Base-by-base conservation (phyloP, 2,113 vertebrate genomes). In the Nettapus auritus region DNA sequence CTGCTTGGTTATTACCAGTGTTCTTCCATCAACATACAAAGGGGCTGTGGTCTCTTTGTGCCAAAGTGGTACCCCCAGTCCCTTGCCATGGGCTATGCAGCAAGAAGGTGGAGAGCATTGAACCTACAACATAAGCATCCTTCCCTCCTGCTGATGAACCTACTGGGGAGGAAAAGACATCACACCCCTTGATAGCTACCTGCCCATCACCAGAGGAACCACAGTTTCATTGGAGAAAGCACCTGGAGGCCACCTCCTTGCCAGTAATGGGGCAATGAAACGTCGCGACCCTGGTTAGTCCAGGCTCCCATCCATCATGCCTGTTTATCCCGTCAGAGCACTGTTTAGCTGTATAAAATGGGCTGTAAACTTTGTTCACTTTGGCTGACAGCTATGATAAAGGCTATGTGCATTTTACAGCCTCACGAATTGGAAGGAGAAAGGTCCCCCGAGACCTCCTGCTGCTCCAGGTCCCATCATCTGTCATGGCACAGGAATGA, bases 301-400 rank as follows among this genome's bases (percentile, higher is more conserved):
- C 25, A 14, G 64, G 73, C 46, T 81, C 59, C 71, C 22, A 40
- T 81, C 88, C 52, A 42, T 84, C 19, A 1, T 5, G 11, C 21
- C 64, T 2, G 0, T 70, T 92, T 73, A 2, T 64, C 84, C 53
- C 75, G 9, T 33, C 74, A 31, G 6, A 68, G 50, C 15, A 52
- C 63, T 22, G 86, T 89, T 95, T 77, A 89, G 92, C 90, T 88
- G 92, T 19, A 60, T 87, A 87, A 96, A 96, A 96, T 2, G 71
- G 93, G 75, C 93, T 89, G 93, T 90, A 94, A 96, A 96, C 75
- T 92, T 53, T 77, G 90, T 71, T 96, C 90, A 68, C 90, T 93
- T 94, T 67, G 87, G 36, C 78, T 96, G 94, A 60, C 64, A 79
- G 90, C n/a, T 25, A 73, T 26, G 66, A 91, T 75, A 92, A 95